These are phyloP conservation scores for Aleiodes sp. DNA, from an alignment of 1,140 invertebrate genomes.

Conservation along the genomic window DNA sequence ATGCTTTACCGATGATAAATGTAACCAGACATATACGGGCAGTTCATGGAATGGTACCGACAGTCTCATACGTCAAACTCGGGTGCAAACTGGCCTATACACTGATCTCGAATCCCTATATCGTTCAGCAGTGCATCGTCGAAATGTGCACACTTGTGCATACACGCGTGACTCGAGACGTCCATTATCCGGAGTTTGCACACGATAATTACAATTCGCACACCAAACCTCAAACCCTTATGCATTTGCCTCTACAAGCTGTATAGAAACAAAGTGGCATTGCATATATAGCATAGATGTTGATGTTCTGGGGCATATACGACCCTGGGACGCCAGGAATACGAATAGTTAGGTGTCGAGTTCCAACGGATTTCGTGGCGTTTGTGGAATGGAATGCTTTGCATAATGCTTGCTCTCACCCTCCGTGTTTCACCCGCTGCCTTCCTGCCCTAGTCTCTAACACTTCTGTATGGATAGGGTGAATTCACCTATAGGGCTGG, in stretches of 20 bases:
- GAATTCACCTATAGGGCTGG: not conserved
- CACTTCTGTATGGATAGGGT: constrained; percentile 11
- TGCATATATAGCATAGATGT: constrained; percentile 15
- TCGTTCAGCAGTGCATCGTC: not conserved
- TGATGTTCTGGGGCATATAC: constrained; percentile 36
- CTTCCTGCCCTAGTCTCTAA: not conserved
- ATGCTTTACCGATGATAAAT: constrained; percentile 36
- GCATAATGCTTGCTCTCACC: constrained; percentile 55
- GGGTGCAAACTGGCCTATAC: constrained; percentile 52
- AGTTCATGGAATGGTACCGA: constrained; percentile 35
- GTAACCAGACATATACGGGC: constrained; percentile 30
- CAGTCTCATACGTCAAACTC: constrained; percentile 42
- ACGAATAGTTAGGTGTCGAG: constrained; percentile 57
- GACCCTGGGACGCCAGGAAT: constrained; percentile 36
- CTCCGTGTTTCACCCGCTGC: not conserved
- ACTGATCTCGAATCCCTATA: constrained; percentile 29
- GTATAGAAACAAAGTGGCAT: constrained; percentile 9
- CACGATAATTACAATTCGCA: constrained; percentile 45
- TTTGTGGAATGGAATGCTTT: constrained; percentile 57
- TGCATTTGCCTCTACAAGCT: not conserved
- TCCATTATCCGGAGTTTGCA: constrained; percentile 46
- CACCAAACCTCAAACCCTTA: not conserved
- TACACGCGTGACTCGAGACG: constrained; percentile 44
- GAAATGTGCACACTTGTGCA: constrained; percentile 25
- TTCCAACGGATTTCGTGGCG: constrained; percentile 51